A percentile compares a stretch with the other conserved stretches of the same genome.
phyloP scores from a whole-genome alignment of 2,888 invertebrate genomes.

The Spialia ferax region DNA sequence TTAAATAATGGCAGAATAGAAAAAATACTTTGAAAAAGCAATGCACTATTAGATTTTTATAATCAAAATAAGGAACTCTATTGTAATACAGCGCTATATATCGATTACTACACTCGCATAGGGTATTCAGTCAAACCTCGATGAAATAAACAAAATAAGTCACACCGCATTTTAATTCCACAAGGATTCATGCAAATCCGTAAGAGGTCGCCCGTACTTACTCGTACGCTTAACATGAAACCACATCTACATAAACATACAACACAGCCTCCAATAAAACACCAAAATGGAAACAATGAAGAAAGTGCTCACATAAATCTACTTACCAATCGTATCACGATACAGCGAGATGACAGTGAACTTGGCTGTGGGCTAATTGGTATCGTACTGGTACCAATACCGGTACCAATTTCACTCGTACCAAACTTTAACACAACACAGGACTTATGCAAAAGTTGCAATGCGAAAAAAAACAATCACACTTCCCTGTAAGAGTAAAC shows the following conservation, averaged over 20 bases:
- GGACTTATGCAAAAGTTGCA: slow-evolving; percentile 59
- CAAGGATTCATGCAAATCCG: slow-evolving; percentile 31
- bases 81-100: too few species aligned
- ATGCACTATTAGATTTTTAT: neutral
- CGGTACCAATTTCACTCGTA: slow-evolving; percentile 67
- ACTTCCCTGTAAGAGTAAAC: slow-evolving; percentile 35
- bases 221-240: slow-evolving; percentile 8
- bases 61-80: too few species aligned
- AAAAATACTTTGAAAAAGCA: neutral
- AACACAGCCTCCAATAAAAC: slow-evolving; percentile 23
- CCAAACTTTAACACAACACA: slow-evolving; percentile 58
- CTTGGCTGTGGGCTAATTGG: slow-evolving; percentile 69
- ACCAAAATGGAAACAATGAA: slow-evolving; percentile 58
- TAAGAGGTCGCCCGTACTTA: slow-evolving; percentile 26
- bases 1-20: too few species aligned
- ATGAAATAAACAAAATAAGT: neutral
- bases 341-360: slow-evolving; percentile 71
- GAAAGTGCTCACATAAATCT: slow-evolving; percentile 54
- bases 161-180: slow-evolving; percentile 2
- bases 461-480: slow-evolving; percentile 54
- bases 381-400: slow-evolving; percentile 51
- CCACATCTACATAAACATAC: slow-evolving; percentile 1
- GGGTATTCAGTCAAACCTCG: neutral
- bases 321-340: slow-evolving; percentile 77
- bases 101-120: too few species aligned